Evolutionary conservation across 2,797 vertebrate genomes (phyloP).

Genomic region (Sebastes baramenuke): DNA sequence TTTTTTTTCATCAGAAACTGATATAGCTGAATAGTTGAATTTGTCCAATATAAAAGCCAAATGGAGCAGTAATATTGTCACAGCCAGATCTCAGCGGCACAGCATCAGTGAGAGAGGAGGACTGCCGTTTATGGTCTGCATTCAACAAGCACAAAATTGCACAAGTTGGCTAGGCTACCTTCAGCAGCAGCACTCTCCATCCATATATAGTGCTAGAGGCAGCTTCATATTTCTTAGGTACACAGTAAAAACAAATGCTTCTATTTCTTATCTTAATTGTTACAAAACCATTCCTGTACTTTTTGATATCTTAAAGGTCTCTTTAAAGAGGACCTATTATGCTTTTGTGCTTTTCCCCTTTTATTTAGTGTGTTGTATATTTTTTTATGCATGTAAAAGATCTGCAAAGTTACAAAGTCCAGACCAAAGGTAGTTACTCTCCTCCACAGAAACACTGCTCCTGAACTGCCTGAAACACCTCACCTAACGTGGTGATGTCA

Average conservation of each 20-base stretch:
- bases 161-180: not conserved
- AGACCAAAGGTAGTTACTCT: too few species aligned
- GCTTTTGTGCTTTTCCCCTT: too few species aligned
- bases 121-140: not conserved
- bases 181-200: not conserved
- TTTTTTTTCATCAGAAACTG: not conserved
- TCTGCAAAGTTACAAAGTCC: too few species aligned
- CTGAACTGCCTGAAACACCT: too few species aligned
- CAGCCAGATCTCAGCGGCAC: not conserved
- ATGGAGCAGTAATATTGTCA: not conserved
- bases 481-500: too few species aligned
- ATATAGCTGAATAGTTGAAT: not conserved
- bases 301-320: not conserved
- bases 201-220: not conserved
- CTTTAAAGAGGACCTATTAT: too few species aligned
- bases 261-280: not conserved
- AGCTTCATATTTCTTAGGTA: not conserved
- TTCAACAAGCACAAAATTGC: not conserved
- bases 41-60: conserved; percentile 12
- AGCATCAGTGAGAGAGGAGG: not conserved
- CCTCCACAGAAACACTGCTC: too few species aligned
- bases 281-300: not conserved
- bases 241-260: not conserved
- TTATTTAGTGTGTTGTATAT: too few species aligned
- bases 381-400: too few species aligned